Conservation (phyloP, 2,797 vertebrate species). For the Malurus splendens region DNA sequence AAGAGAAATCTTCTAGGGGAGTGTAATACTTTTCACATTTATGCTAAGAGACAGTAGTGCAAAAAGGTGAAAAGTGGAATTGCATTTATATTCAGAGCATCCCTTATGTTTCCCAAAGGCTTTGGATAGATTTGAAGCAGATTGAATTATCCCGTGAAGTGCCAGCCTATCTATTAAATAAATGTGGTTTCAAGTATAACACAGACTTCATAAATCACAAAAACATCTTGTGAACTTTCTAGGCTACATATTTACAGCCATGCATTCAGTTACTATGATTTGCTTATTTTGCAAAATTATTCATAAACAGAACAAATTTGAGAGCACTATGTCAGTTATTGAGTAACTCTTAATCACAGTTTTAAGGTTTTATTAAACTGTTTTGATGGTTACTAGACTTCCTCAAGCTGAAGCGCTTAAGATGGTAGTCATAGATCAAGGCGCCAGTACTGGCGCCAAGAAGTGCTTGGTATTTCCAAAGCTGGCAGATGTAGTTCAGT, state of each 20-base stretch:
- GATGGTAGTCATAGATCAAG: constrained; percentile 67
- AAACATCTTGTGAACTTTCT: constrained; percentile 64
- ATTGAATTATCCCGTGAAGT: constrained; percentile 59
- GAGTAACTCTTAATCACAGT: constrained; percentile 68
- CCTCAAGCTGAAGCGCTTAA: constrained; percentile 60
- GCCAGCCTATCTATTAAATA: constrained; percentile 70
- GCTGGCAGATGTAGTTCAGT: constrained; percentile 79
- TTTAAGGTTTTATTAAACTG: constrained; percentile 67
- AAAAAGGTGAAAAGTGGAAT: constrained; percentile 58
- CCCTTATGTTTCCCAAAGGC: constrained; percentile 46
- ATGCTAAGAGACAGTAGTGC: constrained; percentile 48
- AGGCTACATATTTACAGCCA: constrained; percentile 11
- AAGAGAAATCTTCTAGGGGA: neutral
- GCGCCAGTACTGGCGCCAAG: constrained; percentile 71
- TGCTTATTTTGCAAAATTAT: constrained; percentile 49
- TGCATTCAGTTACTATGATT: constrained; percentile 30
- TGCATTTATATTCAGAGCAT: constrained; percentile 53
- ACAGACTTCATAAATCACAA: constrained; percentile 67
- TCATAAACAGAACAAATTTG: constrained; percentile 51
- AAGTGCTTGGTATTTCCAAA: constrained; percentile 73
- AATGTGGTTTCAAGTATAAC: constrained; percentile 65
- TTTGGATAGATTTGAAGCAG: constrained; percentile 67
- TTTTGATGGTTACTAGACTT: constrained; percentile 72
- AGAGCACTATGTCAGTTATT: constrained; percentile 43
- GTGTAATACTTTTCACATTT: constrained; percentile 22